A percentile compares a stretch with the other conserved stretches of the same genome.
These are phyloP conservation scores for Clupea harengus DNA, from an alignment of 2,113 vertebrate genomes.

Conservation along the genomic window DNA sequence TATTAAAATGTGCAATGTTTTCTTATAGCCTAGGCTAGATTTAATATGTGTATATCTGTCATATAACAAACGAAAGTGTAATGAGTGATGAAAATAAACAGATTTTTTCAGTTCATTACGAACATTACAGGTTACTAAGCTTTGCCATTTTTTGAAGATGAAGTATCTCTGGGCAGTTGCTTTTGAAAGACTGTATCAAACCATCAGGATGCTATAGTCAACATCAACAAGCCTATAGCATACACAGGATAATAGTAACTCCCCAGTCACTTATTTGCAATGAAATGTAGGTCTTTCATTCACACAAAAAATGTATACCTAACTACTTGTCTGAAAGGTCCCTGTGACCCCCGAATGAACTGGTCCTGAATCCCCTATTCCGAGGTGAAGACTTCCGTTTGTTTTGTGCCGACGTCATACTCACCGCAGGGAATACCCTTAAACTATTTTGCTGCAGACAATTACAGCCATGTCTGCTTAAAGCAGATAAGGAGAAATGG, in stretches of 20 bases:
- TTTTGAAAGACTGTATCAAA: neutral
- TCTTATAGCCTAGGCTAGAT: neutral
- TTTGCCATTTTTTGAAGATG: neutral
- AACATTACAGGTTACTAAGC: neutral
- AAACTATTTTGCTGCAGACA: too few species aligned
- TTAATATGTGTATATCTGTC: neutral
- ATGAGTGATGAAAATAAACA: neutral
- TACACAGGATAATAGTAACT: neutral
- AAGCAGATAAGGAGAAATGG: neutral
- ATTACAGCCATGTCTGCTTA: neutral
- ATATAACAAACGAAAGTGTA: neutral
- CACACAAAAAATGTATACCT: neutral
- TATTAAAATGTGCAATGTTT: slow-evolving; percentile 4
- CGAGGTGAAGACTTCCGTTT: neutral
- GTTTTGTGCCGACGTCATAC: neutral
- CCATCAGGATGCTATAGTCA: neutral
- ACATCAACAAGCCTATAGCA: neutral
- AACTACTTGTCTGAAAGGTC: neutral
- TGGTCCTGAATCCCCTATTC: neutral
- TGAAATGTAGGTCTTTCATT: neutral
- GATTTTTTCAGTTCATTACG: neutral
- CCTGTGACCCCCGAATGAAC: neutral
- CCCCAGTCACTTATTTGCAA: neutral
- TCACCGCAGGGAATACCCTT: neutral
- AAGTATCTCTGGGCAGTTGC: neutral